Conservation (phyloP, 1,140 invertebrate genomes). For the Zaprionus nigranus region DNA sequence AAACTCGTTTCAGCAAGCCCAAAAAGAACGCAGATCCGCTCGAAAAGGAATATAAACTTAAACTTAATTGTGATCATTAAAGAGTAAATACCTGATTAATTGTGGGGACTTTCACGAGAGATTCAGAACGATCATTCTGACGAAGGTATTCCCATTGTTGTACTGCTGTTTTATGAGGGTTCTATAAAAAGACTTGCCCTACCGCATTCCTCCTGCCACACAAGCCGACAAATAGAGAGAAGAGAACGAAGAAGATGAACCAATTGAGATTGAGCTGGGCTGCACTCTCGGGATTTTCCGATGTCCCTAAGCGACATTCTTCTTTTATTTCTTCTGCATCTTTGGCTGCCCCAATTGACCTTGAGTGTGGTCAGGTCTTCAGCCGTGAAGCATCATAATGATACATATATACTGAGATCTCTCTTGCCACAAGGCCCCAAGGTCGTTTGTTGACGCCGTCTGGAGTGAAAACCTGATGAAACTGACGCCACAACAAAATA, state of each 20-base stretch:
- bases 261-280: constrained; percentile 23
- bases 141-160: constrained; percentile 1
- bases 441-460: constrained; percentile 43
- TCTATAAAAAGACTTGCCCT: constrained; percentile 39
- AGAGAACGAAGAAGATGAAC: constrained; percentile 21
- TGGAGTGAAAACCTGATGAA: constrained; percentile 31
- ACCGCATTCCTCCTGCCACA: constrained; percentile 33
- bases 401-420: constrained; percentile 15
- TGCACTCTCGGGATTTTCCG: constrained; percentile 34
- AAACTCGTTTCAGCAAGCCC: constrained; percentile 27
- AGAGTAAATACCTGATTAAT: constrained; percentile 26
- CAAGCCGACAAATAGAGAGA: constrained; percentile 9
- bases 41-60: constrained; percentile 22
- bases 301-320: constrained; percentile 26
- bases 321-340: neutral
- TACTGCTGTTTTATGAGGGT: neutral
- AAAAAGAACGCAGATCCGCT: constrained; percentile 11
- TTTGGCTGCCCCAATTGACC: constrained; percentile 18
- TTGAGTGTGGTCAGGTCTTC: constrained; percentile 47
- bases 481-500: constrained; percentile 20
- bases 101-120: constrained; percentile 28
- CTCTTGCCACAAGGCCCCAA: constrained; percentile 21
- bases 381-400: constrained; percentile 10
- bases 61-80: constrained; percentile 38
- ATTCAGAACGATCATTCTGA: neutral